phyloP scores from a whole-genome alignment of 1,140 invertebrate genomes.

The Drosophila baimaii region DNA sequence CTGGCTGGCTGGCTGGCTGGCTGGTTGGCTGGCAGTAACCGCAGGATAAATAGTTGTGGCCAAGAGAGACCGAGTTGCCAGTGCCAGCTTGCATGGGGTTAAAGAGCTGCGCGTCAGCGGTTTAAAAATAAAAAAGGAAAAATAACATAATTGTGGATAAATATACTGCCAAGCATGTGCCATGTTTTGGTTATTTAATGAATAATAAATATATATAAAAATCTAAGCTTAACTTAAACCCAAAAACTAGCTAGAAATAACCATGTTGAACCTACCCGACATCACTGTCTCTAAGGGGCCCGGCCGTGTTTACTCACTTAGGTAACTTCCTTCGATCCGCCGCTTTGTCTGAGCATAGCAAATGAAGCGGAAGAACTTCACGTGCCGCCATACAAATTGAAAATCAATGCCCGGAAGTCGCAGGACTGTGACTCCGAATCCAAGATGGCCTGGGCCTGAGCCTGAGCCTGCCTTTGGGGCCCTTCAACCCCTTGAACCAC shows the following conservation, averaged over 20 bases:
- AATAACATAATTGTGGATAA: neutral
- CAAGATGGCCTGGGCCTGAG: constrained; percentile 13
- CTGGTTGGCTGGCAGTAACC: constrained; percentile 26
- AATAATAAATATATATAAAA: neutral
- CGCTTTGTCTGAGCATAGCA: constrained; percentile 29
- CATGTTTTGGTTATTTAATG: neutral
- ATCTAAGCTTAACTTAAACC: too few species aligned
- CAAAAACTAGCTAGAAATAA: neutral
- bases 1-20: too few species aligned
- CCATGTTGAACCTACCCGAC: neutral
- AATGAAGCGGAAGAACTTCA: constrained; percentile 78
- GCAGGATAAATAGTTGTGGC: constrained; percentile 26
- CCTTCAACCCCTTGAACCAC: constrained; percentile 54
- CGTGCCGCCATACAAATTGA: constrained; percentile 76
- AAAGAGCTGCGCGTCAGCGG: constrained; percentile 1
- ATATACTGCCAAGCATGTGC: neutral
- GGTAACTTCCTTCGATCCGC: constrained; percentile 53
- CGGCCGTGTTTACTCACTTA: constrained; percentile 74
- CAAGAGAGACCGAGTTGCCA: constrained; percentile 10
- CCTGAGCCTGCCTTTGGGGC: constrained; percentile 1
- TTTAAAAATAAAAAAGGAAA: neutral
- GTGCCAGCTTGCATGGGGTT: neutral
- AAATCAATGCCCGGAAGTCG: constrained; percentile 66
- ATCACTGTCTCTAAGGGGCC: too few species aligned
- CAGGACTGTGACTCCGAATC: constrained; percentile 4